phyloP scores from a whole-genome alignment of 2,797 vertebrate species.

The Poeciliopsis paucimaculata region DNA sequence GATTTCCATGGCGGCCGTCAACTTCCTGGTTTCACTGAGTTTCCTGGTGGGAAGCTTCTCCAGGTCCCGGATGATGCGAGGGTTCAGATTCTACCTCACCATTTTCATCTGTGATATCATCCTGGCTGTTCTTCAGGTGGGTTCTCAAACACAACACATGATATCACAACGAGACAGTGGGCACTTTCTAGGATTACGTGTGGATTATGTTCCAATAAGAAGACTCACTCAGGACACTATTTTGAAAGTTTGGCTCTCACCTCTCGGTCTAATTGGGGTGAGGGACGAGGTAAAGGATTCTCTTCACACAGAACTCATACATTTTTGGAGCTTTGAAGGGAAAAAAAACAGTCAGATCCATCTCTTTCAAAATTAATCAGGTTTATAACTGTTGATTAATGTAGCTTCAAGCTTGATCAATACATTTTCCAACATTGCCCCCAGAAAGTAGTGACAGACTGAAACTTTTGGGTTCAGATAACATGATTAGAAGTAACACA shows the following conservation, averaged over 20 bases:
- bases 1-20: constrained; percentile 86
- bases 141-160: constrained; percentile 2
- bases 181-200: neutral
- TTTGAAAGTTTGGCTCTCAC: neutral
- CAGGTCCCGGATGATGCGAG: constrained; percentile 72
- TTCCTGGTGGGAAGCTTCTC: constrained; percentile 84
- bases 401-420: neutral
- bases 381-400: neutral
- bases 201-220: neutral
- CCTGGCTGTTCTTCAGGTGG: constrained; percentile 81
- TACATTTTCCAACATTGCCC: neutral
- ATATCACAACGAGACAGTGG: neutral
- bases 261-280: neutral
- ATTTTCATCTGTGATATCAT: constrained; percentile 78
- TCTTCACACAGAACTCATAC: neutral
- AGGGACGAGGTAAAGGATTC: neutral
- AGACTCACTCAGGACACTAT: neutral
- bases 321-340: neutral
- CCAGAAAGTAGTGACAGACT: neutral
- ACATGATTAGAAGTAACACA: neutral
- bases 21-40: constrained; percentile 83
- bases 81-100: constrained; percentile 84
- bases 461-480: neutral
- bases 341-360: neutral
- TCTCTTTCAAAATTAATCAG: neutral